These are phyloP conservation scores for Chiroxiphia lanceolata DNA, from an alignment of 2,797 vertebrate genomes.

Conservation along the genomic window DNA sequence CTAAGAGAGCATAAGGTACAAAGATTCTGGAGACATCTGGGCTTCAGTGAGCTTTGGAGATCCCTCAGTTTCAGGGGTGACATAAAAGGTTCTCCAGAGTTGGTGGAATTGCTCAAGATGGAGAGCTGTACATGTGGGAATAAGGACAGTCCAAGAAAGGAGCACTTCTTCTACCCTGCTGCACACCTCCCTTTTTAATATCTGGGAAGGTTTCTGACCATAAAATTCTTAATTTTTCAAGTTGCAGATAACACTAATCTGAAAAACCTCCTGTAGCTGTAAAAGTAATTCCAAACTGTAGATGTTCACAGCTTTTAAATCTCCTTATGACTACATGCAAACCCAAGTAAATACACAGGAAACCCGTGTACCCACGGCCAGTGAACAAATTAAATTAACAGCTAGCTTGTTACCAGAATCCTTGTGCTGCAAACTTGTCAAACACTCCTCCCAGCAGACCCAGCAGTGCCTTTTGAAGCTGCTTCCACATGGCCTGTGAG, in stretches of 20 bases:
- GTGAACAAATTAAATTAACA: background rate
- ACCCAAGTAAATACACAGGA: background rate
- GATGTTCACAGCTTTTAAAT: slow-evolving; percentile 4
- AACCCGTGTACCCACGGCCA: background rate
- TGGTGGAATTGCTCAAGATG: background rate
- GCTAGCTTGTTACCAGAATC: background rate
- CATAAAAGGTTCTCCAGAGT: background rate
- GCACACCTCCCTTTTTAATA: background rate
- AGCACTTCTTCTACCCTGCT: background rate
- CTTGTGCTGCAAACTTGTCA: background rate
- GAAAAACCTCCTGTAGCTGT: background rate
- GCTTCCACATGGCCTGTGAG: background rate
- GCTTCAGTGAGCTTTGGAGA: background rate
- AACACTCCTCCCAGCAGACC: background rate
- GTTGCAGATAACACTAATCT: background rate
- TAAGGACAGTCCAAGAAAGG: background rate
- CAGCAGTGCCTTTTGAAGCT: background rate
- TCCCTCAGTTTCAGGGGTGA: background rate
- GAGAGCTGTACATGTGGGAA: background rate
- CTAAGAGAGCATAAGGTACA: background rate
- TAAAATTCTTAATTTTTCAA: slow-evolving; percentile 6
- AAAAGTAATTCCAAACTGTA: background rate
- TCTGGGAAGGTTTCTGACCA: background rate
- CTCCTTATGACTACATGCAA: background rate
- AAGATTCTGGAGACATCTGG: background rate